Conservation (phyloP, 2,113 vertebrate species). For the Brienomyrus longianalis region DNA sequence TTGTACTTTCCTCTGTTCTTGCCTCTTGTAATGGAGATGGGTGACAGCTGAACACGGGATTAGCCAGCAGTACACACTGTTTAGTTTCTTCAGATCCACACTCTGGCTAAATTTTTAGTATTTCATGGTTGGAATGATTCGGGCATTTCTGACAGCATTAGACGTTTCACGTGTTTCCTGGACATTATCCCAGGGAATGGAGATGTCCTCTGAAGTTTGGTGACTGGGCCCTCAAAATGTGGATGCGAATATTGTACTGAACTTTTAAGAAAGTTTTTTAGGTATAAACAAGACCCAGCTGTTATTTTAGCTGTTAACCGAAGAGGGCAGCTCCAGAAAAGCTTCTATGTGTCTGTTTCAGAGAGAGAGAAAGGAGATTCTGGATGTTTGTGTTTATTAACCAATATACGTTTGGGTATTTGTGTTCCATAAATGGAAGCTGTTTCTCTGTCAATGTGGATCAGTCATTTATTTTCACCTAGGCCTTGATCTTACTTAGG, state of each 20-base stretch:
- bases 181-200: not conserved
- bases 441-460: not conserved
- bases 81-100: not conserved
- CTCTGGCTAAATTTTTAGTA: not conserved
- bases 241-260: not conserved
- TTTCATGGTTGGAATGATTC: not conserved
- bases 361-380: not conserved
- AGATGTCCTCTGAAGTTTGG: not conserved
- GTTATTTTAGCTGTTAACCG: not conserved
- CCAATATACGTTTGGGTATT: not conserved
- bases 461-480: not conserved
- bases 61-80: not conserved
- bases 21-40: constrained; percentile 19
- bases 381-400: not conserved
- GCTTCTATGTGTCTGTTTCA: not conserved
- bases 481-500: not conserved
- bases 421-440: not conserved
- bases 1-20: constrained; percentile 14
- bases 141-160: not conserved
- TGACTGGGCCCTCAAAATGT: not conserved
- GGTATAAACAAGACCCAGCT: not conserved
- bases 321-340: not conserved
- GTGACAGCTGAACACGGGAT: constrained; percentile 14
- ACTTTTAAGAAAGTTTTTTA: not conserved
- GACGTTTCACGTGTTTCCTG: not conserved